Conservation (phyloP, 2,113 vertebrate species). For the Circaetus gallicus region DNA sequence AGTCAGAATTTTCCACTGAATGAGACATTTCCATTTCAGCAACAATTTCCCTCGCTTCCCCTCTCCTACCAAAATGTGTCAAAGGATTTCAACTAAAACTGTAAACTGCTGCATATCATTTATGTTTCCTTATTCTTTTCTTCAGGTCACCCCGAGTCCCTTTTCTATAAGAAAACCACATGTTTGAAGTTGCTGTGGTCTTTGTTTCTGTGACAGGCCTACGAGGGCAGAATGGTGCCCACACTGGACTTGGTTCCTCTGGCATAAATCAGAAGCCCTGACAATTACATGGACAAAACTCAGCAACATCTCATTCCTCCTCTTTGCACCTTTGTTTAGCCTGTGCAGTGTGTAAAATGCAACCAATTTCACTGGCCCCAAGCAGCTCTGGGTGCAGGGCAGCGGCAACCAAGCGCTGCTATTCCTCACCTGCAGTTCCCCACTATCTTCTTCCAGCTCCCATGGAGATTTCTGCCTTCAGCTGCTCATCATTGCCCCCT, state of each 20-base stretch:
- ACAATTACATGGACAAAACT: neutral
- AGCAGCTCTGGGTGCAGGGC: neutral
- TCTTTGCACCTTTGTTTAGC: neutral
- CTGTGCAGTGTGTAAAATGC: neutral
- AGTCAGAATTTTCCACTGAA: conserved; percentile 10
- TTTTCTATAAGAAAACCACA: neutral
- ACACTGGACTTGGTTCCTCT: neutral
- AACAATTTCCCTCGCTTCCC: neutral
- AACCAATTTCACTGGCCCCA: neutral
- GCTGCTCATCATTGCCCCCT: accelerated
- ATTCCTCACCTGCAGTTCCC: neutral
- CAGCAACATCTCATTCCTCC: accelerated
- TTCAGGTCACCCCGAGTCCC: neutral
- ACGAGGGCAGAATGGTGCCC: neutral
- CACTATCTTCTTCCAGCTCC: neutral
- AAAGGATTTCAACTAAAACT: neutral
- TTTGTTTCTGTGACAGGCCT: neutral
- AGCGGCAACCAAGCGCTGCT: neutral
- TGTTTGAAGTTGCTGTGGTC: neutral
- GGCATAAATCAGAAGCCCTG: neutral
- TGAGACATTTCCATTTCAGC: neutral
- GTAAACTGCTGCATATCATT: neutral
- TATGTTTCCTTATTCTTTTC: neutral
- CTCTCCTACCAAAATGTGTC: neutral
- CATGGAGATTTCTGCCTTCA: neutral